phyloP scores from a whole-genome alignment of 2,888 invertebrate species.

The Caenorhabditis sp. region DNA sequence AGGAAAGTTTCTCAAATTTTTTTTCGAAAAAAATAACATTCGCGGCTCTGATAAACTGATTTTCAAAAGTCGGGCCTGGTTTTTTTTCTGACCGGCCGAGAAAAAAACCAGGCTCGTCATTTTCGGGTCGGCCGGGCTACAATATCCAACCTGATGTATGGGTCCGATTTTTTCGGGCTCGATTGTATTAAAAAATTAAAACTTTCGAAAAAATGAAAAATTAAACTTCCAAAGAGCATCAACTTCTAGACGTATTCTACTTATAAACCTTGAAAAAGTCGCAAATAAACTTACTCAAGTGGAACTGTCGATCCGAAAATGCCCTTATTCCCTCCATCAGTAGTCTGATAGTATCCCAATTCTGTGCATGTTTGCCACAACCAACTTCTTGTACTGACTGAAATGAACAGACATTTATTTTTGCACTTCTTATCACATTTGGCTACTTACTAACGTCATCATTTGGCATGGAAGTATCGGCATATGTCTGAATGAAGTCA shows the following conservation, averaged over 20 bases:
- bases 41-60: too few species aligned
- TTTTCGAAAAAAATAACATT: too few species aligned
- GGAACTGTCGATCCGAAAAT: conserved; percentile 56
- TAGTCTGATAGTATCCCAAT: conserved; percentile 92
- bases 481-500: conserved; percentile 25
- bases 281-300: conserved; percentile 35
- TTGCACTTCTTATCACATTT: not conserved
- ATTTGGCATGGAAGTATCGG: conserved; percentile 35
- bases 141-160: too few species aligned
- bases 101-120: too few species aligned
- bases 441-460: conserved; percentile 34
- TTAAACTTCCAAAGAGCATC: too few species aligned
- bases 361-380: conserved; percentile 93
- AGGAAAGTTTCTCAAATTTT: too few species aligned
- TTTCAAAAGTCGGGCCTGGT: too few species aligned
- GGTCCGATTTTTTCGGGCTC: too few species aligned
- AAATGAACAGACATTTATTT: conserved; percentile 4
- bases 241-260: not conserved
- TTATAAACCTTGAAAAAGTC: not conserved
- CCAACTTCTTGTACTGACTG: conserved; percentile 80
- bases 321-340: conserved; percentile 73
- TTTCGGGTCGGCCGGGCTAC: too few species aligned
- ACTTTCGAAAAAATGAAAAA: too few species aligned
- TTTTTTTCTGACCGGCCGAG: too few species aligned
- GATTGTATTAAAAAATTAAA: too few species aligned